Conservation (phyloP, 2,888 invertebrate species). For the Drosophila longiperda region DNA sequence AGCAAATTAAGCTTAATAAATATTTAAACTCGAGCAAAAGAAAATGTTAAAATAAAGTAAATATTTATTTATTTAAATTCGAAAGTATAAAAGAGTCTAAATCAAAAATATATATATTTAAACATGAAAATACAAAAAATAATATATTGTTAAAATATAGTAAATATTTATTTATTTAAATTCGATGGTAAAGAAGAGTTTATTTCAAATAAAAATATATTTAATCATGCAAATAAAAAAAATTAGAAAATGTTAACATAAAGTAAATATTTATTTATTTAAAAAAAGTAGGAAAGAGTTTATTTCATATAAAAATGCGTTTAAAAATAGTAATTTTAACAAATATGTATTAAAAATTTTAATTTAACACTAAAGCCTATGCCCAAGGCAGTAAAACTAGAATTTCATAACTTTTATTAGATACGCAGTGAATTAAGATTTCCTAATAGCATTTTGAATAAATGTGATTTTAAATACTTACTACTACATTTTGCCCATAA, state of each 20-base stretch:
- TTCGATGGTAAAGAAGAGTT: neutral
- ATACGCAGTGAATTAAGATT: neutral
- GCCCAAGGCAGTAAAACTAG: fast-evolving
- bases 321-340: neutral
- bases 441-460: neutral
- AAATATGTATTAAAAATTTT: neutral
- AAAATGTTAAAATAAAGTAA: neutral
- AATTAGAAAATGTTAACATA: neutral
- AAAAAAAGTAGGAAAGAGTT: neutral
- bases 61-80: neutral
- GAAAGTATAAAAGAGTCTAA: too few species aligned
- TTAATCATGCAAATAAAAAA: neutral
- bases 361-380: neutral
- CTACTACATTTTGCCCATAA: neutral
- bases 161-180: neutral
- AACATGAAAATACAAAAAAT: neutral
- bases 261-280: neutral
- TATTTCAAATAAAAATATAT: too few species aligned
- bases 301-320: too few species aligned
- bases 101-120: too few species aligned
- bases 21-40: neutral
- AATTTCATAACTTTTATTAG: neutral
- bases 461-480: neutral
- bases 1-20: neutral
- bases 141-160: neutral